Evolutionary conservation across 2,888 invertebrate species (phyloP), one percentile per base, ranked within the genome.

Genomic region (Conops quadrifasciatus): DNA sequence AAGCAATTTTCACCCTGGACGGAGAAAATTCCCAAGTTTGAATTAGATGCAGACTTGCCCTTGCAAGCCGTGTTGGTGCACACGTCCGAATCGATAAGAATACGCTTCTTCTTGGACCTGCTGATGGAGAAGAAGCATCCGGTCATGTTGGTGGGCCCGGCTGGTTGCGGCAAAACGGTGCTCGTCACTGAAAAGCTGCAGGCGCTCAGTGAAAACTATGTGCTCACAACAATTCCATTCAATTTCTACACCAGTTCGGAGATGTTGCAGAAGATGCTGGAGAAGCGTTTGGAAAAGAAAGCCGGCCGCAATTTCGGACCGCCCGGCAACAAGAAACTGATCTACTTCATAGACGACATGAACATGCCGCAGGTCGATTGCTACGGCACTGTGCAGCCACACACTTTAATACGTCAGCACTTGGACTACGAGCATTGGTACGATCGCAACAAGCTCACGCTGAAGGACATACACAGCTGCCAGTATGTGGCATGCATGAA

Each of bases 401-500:
- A 98, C 82, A 98, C 97, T 0, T 87, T 98, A 69, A 97, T 98
- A 76, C 89, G 97, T 1, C 98, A 98, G 82, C 97, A 97, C 87
- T 87, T 98, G 80, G 98, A 98, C 85, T 98, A 98, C 82, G 92
- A 92, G 65, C 97, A 98, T 85, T 98, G 98, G 97, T 90, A 95
- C 83, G 95, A 98, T 82, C 89, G 98, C 49, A 92, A 92, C 56
- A 95, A 95, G 82, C 87, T 98, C 26, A 89, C 93, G 0, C 86
- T 97, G 15, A 98, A 98, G 86, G 97, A 98, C 75, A 96, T 98
- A 73, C 96, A 96, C 84, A 97, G 97, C 82, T 97, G 97, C 72
- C 98, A 98, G 84, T 98, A 98, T 82, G 93, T 98, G 16, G 93
- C 96, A 45, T 97, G 97, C 83, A 98, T 98, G 97, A 98, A 98